Conservation (phyloP, 2,797 vertebrate genomes). For the Antennarius maculatus region DNA sequence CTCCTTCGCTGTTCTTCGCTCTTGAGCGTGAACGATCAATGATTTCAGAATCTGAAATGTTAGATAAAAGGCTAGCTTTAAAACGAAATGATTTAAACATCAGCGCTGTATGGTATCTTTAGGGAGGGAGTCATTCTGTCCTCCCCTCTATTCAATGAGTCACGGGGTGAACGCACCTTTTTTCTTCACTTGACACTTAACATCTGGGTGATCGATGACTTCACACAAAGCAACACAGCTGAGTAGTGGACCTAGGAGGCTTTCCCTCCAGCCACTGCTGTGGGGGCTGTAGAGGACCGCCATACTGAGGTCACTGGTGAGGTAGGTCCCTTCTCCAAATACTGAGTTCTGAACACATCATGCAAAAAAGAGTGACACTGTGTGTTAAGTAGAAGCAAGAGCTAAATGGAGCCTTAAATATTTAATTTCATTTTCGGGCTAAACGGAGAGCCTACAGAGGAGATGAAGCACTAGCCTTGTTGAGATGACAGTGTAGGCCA, state of each 20-base stretch:
- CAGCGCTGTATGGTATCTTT: neutral
- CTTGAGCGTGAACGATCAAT: constrained; percentile 91
- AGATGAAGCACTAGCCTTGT: constrained; percentile 63
- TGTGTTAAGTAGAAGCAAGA: neutral
- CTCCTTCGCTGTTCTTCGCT: constrained; percentile 94
- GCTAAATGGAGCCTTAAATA: neutral
- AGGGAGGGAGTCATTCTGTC: neutral
- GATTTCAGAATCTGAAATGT: constrained; percentile 87
- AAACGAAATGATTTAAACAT: neutral
- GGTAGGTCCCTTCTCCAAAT: constrained; percentile 98
- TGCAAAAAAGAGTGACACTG: constrained; percentile 5
- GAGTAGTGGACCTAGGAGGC: constrained; percentile 88
- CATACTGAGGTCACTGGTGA: constrained; percentile 98
- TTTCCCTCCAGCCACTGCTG: constrained; percentile 88
- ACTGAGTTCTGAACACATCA: constrained; percentile 88
- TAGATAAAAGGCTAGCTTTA: neutral
- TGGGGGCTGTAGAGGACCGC: constrained; percentile 97
- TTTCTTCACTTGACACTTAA: constrained; percentile 95
- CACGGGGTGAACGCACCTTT: constrained; percentile 83
- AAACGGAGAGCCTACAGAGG: neutral
- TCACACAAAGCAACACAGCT: constrained; percentile 97
- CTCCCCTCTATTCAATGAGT: neutral
- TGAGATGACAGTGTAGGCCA: constrained; percentile 95
- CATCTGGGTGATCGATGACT: constrained; percentile 97
- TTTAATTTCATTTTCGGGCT: neutral